These are phyloP conservation scores for Heliothis virescens DNA, from an alignment of 1,140 invertebrate genomes.

Conservation along the genomic window DNA sequence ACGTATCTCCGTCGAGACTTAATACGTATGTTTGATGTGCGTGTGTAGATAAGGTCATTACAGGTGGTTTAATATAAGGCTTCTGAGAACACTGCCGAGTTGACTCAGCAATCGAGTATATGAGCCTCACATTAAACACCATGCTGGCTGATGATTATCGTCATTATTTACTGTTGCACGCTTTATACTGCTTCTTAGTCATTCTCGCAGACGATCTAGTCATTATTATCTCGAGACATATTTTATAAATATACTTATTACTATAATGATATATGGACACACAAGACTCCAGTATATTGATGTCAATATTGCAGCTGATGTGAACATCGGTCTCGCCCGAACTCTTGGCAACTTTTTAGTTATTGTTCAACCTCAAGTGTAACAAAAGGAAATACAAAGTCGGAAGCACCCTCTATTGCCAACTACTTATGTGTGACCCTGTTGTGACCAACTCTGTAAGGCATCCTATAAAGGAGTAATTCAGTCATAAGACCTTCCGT, in stretches of 20 bases:
- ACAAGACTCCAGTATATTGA: not conserved
- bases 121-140: constrained; percentile 17
- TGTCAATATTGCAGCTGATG: not conserved
- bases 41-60: constrained; percentile 33
- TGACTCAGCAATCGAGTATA: constrained; percentile 16
- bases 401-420: not conserved
- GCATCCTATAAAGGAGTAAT: not conserved
- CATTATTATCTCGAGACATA: constrained; percentile 11
- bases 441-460: not conserved
- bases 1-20: constrained; percentile 10
- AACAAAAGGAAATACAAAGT: not conserved
- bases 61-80: constrained; percentile 36
- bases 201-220: not conserved
- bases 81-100: constrained; percentile 32
- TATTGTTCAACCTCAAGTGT: not conserved
- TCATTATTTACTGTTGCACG: constrained; percentile 27
- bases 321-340: not conserved
- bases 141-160: constrained; percentile 14
- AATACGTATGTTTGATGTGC: constrained; percentile 6
- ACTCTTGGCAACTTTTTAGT: too few species aligned
- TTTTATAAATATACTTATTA: constrained; percentile 5
- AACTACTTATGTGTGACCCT: not conserved
- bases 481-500: not conserved
- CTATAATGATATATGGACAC: not conserved
- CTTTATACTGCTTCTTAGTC: constrained; percentile 28